Percentiles rank a stretch among this genome's conserved stretches.
phyloP scores from a whole-genome alignment of 1,140 invertebrate genomes.

The Drosophila athabasca region DNA sequence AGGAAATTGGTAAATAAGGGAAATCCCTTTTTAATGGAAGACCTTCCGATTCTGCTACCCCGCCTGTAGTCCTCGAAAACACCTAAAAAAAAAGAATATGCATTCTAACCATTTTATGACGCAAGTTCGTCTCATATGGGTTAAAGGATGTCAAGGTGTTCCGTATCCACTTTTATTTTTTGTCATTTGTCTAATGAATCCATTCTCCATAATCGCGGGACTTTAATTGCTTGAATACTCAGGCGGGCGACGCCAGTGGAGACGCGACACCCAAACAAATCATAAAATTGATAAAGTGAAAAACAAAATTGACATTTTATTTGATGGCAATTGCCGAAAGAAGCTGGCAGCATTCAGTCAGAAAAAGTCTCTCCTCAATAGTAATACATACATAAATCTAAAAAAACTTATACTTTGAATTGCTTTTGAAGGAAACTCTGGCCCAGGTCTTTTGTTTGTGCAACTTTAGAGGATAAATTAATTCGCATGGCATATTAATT shows the following conservation, averaged over 20 bases:
- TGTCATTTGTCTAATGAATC: constrained; percentile 43
- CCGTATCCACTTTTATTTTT: constrained; percentile 4
- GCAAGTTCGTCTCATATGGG: constrained; percentile 6
- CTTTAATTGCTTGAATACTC: constrained; percentile 18
- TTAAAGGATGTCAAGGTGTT: constrained; percentile 35
- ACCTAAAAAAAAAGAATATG: neutral
- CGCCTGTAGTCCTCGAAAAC: neutral
- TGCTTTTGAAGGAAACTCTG: neutral
- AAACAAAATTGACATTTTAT: constrained; percentile 41
- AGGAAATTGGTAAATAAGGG: too few relatives aligned
- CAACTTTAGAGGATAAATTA: constrained; percentile 19
- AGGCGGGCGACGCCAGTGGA: neutral
- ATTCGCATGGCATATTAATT: constrained; percentile 27
- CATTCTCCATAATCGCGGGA: constrained; percentile 24
- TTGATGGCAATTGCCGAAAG: constrained; percentile 49
- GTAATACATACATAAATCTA: neutral
- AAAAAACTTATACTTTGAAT: neutral
- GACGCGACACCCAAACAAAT: constrained; percentile 27
- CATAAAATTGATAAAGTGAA: constrained; percentile 60
- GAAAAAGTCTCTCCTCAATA: constrained; percentile 15
- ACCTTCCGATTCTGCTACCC: too few relatives aligned
- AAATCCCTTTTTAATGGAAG: too few relatives aligned
- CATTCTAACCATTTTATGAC: constrained; percentile 1
- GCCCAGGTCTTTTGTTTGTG: neutral
- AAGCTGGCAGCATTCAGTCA: constrained; percentile 26